A percentile compares a stretch with the other conserved stretches of the same genome.
phyloP scores from a whole-genome alignment of 2,797 vertebrate species.

The Clarias fuscus region DNA sequence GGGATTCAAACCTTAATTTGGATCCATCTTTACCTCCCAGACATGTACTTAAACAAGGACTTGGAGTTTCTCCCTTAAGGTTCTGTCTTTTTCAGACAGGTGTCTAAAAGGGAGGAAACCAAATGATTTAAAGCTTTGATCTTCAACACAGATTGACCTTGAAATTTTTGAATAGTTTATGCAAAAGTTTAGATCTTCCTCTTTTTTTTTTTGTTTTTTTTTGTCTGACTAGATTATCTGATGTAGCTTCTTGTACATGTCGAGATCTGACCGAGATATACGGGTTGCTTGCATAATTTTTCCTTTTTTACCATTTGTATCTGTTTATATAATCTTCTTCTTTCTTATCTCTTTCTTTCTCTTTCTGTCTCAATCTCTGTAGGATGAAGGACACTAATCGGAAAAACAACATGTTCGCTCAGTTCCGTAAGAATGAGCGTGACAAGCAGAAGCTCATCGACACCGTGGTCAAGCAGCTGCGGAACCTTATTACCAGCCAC shows the following conservation, averaged over 20 bases:
- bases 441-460: conserved; percentile 96
- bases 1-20: not conserved
- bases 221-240: not conserved
- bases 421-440: conserved; percentile 91
- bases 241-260: not conserved
- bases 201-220: no score
- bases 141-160: not conserved
- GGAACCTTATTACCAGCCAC: conserved; percentile 87
- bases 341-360: not conserved
- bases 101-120: not conserved
- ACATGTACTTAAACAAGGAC: not conserved
- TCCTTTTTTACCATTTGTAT: not conserved
- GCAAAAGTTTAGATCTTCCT: not conserved
- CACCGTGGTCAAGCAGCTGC: conserved; percentile 91
- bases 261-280: not conserved
- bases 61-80: not conserved
- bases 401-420: conserved; percentile 93
- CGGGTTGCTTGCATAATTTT: not conserved
- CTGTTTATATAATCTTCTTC: not conserved
- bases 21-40: not conserved
- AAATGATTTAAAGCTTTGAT: not conserved
- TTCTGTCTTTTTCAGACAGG: not conserved
- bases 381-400: conserved; percentile 94
- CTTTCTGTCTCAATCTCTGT: conserved; percentile 18
- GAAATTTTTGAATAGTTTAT: not conserved